phyloP scores from a whole-genome alignment of 2,888 invertebrate species.

The Melipona beecheii region DNA sequence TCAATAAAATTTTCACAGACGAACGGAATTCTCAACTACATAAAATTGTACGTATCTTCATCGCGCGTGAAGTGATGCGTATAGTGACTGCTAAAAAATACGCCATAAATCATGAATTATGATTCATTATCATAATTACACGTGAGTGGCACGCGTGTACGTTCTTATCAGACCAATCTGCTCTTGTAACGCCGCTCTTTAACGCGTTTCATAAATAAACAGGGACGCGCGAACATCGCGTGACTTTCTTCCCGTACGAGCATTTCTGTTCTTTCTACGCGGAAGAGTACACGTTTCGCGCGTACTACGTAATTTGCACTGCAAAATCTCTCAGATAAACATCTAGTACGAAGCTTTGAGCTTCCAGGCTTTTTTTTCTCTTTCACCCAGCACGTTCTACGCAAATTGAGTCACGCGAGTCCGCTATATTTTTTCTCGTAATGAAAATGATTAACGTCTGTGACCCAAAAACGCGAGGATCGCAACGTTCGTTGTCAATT shows the following conservation, averaged over 20 bases:
- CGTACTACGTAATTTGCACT: slow-evolving; percentile 29
- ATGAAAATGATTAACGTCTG: background rate
- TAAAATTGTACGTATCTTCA: too few relatives aligned
- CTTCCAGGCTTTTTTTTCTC: background rate
- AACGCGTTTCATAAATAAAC: slow-evolving; percentile 66
- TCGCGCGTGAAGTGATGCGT: slow-evolving; percentile 11
- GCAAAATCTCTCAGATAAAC: background rate
- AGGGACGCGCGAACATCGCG: slow-evolving; percentile 52
- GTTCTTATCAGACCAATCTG: slow-evolving; percentile 58
- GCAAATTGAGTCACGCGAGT: background rate
- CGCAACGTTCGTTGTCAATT: background rate
- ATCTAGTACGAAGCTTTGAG: background rate
- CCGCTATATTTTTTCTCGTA: background rate
- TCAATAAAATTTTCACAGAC: too few relatives aligned
- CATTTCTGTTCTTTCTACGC: slow-evolving; percentile 5
- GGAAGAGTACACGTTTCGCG: slow-evolving; percentile 17
- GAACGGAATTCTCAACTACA: too few relatives aligned
- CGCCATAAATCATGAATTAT: slow-evolving; percentile 77
- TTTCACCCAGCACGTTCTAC: background rate
- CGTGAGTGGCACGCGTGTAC: slow-evolving; percentile 67
- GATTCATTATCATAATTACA: slow-evolving; percentile 78
- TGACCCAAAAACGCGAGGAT: background rate
- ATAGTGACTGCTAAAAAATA: slow-evolving; percentile 34
- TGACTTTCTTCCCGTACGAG: slow-evolving; percentile 26
- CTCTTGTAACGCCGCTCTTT: slow-evolving; percentile 53